phyloP scores from a whole-genome alignment of 2,797 vertebrate species.

The Lepus townsendii region DNA sequence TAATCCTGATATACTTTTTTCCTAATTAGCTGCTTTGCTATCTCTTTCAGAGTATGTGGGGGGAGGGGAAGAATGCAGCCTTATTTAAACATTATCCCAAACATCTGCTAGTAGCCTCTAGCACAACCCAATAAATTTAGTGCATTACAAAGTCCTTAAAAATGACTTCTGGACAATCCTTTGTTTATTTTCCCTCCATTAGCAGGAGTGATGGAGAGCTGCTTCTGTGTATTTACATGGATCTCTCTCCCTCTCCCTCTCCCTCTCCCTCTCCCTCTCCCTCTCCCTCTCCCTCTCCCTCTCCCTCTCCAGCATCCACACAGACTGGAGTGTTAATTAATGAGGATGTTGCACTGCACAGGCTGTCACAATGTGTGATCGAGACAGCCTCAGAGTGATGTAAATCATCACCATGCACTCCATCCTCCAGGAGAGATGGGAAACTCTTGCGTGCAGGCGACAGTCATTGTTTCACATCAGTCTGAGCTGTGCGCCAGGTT shows the following conservation, averaged over 20 bases:
- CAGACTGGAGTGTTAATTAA: constrained; percentile 18
- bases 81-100: constrained; percentile 39
- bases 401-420: neutral
- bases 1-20: neutral
- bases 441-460: neutral
- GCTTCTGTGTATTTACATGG: neutral
- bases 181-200: neutral
- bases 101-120: neutral
- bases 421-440: neutral
- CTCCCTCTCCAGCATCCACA: neutral
- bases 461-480: neutral
- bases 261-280: no score
- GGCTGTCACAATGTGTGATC: neutral
- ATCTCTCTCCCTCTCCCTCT: neutral
- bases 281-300: no score
- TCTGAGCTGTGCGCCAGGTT: neutral
- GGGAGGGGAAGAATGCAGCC: neutral
- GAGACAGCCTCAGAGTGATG: neutral
- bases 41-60: neutral
- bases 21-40: neutral
- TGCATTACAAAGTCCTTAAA: constrained; percentile 21
- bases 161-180: constrained; percentile 20
- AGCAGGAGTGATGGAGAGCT: neutral
- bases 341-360: neutral
- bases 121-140: neutral